Conservation (phyloP, 2,888 invertebrate genomes). For the Emesis furor region DNA sequence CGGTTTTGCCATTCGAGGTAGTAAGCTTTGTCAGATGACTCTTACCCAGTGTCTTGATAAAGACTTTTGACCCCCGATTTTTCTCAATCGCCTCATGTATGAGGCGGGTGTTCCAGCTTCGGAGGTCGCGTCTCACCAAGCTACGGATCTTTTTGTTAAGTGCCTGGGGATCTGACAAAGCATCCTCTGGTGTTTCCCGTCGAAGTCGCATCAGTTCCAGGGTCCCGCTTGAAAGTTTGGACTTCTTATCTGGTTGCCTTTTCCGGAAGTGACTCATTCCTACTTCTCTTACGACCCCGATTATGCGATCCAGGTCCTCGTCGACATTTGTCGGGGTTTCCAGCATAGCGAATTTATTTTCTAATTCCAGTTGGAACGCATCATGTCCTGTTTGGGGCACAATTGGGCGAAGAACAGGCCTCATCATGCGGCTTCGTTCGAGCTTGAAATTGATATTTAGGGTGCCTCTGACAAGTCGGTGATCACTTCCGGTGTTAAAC, state of each 20-base stretch:
- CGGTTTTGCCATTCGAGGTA: neutral
- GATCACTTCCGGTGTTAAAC: conserved; percentile 36
- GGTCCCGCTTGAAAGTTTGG: neutral
- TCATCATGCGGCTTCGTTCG: too few species aligned
- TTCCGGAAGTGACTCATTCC: too few species aligned
- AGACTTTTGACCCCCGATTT: neutral
- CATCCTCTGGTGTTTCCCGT: neutral
- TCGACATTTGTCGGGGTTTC: too few species aligned
- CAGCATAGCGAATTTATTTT: too few species aligned
- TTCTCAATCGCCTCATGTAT: neutral
- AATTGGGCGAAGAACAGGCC: too few species aligned
- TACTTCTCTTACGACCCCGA: too few species aligned
- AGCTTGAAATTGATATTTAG: neutral
- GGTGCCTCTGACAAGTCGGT: conserved; percentile 8
- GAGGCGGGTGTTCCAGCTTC: neutral
- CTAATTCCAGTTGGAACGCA: too few species aligned
- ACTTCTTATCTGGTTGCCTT: neutral
- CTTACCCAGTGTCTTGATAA: neutral
- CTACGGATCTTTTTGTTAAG: neutral
- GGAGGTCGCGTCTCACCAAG: neutral
- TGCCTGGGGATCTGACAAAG: neutral
- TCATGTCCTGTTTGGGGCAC: too few species aligned
- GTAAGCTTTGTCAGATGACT: neutral
- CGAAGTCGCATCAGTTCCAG: neutral
- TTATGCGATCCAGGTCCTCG: too few species aligned